A percentile compares a stretch with the other conserved stretches of the same genome.
Evolutionary conservation across 1,140 invertebrate genomes (phyloP).

Genomic region (Dryas iulia): DNA sequence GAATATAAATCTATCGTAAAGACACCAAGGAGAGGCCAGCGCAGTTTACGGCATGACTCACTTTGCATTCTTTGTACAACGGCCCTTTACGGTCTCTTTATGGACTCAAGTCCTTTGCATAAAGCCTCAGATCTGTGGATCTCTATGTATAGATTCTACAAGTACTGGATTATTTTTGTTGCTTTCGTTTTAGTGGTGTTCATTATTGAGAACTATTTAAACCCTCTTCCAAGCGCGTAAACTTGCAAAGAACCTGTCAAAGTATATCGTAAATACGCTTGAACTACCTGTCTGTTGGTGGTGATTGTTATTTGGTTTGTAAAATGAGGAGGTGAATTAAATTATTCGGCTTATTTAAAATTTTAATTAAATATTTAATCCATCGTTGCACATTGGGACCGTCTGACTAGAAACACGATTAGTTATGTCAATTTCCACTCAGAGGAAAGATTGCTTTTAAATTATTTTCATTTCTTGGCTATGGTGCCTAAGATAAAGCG

Average conservation of each 20-base stretch:
- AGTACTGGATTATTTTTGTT: slow-evolving; percentile 26
- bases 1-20: slow-evolving; percentile 80
- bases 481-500: no score
- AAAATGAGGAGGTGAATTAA: no score
- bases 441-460: no score
- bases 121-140: slow-evolving; percentile 46
- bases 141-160: slow-evolving; percentile 10
- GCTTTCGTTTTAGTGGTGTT: slow-evolving; percentile 12
- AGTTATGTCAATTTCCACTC: no score
- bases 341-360: no score
- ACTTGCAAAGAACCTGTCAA: neutral
- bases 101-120: slow-evolving; percentile 75
- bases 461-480: no score
- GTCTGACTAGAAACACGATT: no score
- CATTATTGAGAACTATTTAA: slow-evolving; percentile 19
- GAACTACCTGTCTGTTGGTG: neutral
- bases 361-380: no score
- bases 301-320: no score
- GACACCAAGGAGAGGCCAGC: slow-evolving; percentile 65
- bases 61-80: slow-evolving; percentile 76
- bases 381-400: no score
- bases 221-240: neutral
- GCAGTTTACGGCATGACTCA: slow-evolving; percentile 73
- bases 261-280: neutral
- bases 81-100: slow-evolving; percentile 75